phyloP scores from a whole-genome alignment of 2,888 invertebrate genomes.

The Parochlus steinenii region DNA sequence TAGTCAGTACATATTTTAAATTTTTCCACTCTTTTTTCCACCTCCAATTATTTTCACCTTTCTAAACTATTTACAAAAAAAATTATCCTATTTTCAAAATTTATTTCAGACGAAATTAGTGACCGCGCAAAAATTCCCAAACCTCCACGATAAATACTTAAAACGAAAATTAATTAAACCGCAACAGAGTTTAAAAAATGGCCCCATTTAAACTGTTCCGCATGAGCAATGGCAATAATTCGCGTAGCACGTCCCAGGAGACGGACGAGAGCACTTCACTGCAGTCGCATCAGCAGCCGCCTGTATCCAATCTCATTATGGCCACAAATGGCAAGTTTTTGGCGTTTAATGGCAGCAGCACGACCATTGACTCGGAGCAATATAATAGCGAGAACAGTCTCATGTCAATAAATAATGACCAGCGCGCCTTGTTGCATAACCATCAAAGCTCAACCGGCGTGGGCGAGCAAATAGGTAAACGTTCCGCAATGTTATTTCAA shows the following conservation, averaged over 20 bases:
- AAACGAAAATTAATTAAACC: too few species aligned
- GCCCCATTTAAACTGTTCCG: conserved; percentile 32
- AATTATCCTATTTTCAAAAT: too few species aligned
- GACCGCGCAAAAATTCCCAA: too few species aligned
- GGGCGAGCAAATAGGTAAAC: conserved; percentile 14
- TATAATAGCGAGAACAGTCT: conserved; percentile 14
- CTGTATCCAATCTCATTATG: conserved; percentile 27
- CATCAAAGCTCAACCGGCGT: conserved; percentile 1
- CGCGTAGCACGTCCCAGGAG: conserved; percentile 30
- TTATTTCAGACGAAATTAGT: too few species aligned
- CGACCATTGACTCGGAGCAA: conserved; percentile 26
- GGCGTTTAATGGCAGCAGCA: conserved; percentile 26
- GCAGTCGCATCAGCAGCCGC: conserved; percentile 14
- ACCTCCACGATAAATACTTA: too few species aligned
- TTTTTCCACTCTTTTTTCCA: too few species aligned
- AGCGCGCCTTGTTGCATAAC: conserved; percentile 14
- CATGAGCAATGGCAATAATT: conserved; percentile 28
- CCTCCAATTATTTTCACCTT: too few species aligned
- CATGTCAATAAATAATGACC: conserved; percentile 15
- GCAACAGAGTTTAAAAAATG: too few species aligned
- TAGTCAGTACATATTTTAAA: too few species aligned
- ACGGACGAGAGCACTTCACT: conserved; percentile 20
- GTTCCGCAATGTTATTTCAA: too few species aligned
- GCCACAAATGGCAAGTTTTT: conserved; percentile 18
- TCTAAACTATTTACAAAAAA: too few species aligned